phyloP scores from a whole-genome alignment of 2,797 vertebrate species.

The Sebastes goodei region DNA sequence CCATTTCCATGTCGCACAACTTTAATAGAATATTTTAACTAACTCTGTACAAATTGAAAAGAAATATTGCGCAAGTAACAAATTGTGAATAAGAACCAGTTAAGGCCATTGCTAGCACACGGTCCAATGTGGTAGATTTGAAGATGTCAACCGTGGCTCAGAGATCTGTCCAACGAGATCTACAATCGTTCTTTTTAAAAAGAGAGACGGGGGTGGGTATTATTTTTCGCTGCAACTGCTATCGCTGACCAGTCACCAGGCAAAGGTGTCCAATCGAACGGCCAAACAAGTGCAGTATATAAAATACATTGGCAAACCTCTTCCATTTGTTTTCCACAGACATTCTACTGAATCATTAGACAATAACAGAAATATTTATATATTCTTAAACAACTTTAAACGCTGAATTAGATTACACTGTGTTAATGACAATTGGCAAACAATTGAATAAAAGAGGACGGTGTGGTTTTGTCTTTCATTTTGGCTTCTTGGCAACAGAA shows the following conservation, averaged over 20 bases:
- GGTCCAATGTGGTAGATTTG: constrained; percentile 65
- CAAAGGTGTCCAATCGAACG: constrained; percentile 32
- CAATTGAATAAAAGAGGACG: constrained; percentile 35
- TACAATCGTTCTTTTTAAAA: constrained; percentile 71
- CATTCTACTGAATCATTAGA: constrained; percentile 66
- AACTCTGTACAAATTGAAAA: constrained; percentile 98
- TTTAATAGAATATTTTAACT: constrained; percentile 98
- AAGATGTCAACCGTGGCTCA: constrained; percentile 65
- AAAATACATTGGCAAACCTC: constrained; percentile 77
- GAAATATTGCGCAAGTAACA: constrained; percentile 95
- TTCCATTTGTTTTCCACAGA: constrained; percentile 57
- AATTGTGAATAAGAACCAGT: constrained; percentile 86
- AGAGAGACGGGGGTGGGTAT: constrained; percentile 39
- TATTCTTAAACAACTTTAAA: constrained; percentile 68
- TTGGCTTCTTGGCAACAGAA: constrained; percentile 66
- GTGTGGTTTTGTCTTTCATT: constrained; percentile 45
- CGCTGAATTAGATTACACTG: constrained; percentile 60
- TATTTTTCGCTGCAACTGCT: constrained; percentile 26
- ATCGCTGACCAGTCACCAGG: constrained; percentile 41
- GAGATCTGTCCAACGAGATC: constrained; percentile 61
- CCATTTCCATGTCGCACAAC: constrained; percentile 87
- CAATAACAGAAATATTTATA: constrained; percentile 61
- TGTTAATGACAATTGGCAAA: constrained; percentile 70
- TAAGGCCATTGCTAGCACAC: constrained; percentile 93
- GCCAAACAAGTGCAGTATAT: constrained; percentile 51